Percentiles rank a stretch among this genome's conserved stretches.
Conservation (phyloP, 2,797 vertebrate genomes). For the Paramormyrops hopkinsi region DNA sequence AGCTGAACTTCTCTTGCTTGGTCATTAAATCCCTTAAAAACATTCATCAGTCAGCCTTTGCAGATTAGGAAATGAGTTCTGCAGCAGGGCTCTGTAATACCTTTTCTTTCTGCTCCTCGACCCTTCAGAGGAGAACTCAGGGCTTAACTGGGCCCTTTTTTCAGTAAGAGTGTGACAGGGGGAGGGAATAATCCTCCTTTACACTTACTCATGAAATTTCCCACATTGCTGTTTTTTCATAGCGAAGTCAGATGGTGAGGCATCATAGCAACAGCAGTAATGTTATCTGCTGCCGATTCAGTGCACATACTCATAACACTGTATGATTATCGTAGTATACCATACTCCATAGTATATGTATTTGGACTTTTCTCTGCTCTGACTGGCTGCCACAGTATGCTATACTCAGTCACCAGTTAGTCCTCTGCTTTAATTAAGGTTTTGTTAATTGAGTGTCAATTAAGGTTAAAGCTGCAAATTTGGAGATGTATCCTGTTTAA, state of each 20-base stretch:
- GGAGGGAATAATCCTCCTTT: conserved; percentile 18
- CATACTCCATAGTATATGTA: background rate
- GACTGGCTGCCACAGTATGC: background rate
- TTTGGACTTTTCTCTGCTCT: background rate
- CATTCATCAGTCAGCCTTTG: conserved; percentile 40
- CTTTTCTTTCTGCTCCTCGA: conserved; percentile 39
- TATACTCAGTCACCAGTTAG: background rate
- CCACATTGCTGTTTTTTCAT: conserved; percentile 15
- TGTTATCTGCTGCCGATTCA: background rate
- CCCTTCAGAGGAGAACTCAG: conserved; percentile 37
- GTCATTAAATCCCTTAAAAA: conserved; percentile 53
- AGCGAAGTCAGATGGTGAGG: background rate
- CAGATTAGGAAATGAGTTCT: conserved; percentile 49
- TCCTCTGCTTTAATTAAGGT: background rate
- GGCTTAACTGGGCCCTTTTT: conserved; percentile 44
- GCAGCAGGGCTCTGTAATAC: conserved; percentile 28
- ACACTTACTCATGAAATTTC: background rate
- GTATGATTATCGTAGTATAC: background rate
- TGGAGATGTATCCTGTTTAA: background rate
- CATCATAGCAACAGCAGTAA: conserved; percentile 5
- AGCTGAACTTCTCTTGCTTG: conserved; percentile 42
- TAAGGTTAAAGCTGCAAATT: background rate
- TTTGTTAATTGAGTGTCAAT: background rate
- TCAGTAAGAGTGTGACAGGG: conserved; percentile 31
- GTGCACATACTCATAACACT: background rate